Conservation (phyloP, 2,888 invertebrate species). For the Parnassius orleans region DNA sequence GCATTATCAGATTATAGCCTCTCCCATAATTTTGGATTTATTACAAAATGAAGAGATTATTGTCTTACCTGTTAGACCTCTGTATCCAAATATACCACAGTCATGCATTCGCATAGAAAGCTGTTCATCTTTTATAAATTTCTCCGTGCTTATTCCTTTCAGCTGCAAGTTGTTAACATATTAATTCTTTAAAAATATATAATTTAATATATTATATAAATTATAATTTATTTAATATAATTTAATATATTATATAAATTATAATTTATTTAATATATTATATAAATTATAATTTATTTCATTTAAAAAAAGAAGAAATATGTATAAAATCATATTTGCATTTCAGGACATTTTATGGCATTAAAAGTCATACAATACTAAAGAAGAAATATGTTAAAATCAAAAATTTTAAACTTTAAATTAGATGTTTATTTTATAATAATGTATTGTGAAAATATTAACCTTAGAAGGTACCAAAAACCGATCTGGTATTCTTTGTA, state of each 20-base stretch:
- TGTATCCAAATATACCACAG: slow-evolving; percentile 87
- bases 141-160: slow-evolving; percentile 87
- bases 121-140: slow-evolving; percentile 88
- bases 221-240: neutral
- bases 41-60: neutral
- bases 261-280: neutral
- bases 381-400: no score
- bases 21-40: neutral
- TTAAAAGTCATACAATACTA: no score
- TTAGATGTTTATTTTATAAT: no score
- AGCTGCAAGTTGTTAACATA: slow-evolving; percentile 65
- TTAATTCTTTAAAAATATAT: no score
- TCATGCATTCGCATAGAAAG: slow-evolving; percentile 87
- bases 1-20: neutral
- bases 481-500: slow-evolving; percentile 88
- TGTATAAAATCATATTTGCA: slow-evolving; percentile 9
- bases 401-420: no score
- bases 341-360: no score
- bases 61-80: slow-evolving; percentile 85
- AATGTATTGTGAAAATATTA: slow-evolving; percentile 20
- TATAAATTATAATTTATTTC: no score
- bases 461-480: slow-evolving; percentile 92
- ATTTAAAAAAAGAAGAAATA: neutral
- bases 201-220: neutral
- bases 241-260: neutral